A percentile compares a stretch with the other conserved stretches of the same genome.
phyloP scores from a whole-genome alignment of 2,113 vertebrate species.

The Ariopsis seemanni region DNA sequence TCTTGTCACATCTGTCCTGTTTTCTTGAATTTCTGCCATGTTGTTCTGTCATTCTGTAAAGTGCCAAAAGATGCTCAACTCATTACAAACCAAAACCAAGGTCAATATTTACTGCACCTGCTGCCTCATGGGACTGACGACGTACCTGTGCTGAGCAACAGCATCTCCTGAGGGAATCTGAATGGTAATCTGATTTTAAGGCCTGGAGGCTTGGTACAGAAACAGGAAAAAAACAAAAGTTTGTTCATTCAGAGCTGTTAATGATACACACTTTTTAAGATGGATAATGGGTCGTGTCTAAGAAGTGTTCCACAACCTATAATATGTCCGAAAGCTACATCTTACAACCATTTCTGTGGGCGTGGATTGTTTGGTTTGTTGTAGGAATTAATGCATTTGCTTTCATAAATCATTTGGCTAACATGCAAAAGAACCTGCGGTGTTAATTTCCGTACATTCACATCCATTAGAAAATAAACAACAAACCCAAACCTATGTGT shows the following conservation, averaged over 20 bases:
- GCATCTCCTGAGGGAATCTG: background rate
- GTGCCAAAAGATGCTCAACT: background rate
- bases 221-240: background rate
- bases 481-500: no score
- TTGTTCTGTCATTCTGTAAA: background rate
- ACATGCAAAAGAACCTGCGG: no score
- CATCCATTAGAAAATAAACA: background rate
- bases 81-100: conserved; percentile 29
- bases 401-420: background rate
- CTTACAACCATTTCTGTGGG: background rate
- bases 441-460: background rate
- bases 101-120: conserved; percentile 34
- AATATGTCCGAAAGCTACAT: background rate
- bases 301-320: background rate
- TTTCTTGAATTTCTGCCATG: background rate
- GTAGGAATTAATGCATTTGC: background rate
- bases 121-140: background rate
- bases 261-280: background rate
- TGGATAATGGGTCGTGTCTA: background rate
- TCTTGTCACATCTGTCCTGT: background rate
- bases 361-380: background rate
- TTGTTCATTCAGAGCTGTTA: background rate
- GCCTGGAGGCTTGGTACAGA: background rate
- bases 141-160: conserved; percentile 3
- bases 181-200: background rate